These are phyloP conservation scores for Andrena hattorfiana DNA, from an alignment of 2,888 invertebrate genomes.

Conservation along the genomic window DNA sequence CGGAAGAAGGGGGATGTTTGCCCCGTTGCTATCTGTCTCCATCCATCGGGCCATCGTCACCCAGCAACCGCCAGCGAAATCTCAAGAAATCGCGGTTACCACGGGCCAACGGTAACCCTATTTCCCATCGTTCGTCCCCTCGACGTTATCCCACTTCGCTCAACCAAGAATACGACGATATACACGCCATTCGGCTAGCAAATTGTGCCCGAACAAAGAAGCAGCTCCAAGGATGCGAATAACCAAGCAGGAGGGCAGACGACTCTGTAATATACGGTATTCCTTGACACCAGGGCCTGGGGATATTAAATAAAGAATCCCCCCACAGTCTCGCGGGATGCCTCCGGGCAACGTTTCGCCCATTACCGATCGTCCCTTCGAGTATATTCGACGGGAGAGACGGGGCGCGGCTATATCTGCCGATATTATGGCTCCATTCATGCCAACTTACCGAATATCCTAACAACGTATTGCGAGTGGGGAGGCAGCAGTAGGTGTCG, in stretches of 20 bases:
- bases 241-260: conserved; percentile 54
- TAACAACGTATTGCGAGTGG: conserved; percentile 68
- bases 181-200: conserved; percentile 42
- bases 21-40: neutral
- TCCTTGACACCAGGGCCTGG: conserved; percentile 80
- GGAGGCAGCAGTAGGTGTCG: too few relatives aligned
- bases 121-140: conserved; percentile 34
- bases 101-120: conserved; percentile 23
- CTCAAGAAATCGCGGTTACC: conserved; percentile 4
- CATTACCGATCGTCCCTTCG: conserved; percentile 72
- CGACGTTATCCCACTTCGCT: conserved; percentile 11
- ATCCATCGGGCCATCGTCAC: neutral
- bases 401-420: conserved; percentile 54
- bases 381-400: conserved; percentile 69
- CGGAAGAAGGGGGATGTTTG: neutral
- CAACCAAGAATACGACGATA: conserved; percentile 31
- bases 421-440: conserved; percentile 78
- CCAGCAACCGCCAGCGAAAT: conserved; percentile 32
- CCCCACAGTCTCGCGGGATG: conserved; percentile 74
- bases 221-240: conserved; percentile 58
- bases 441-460: conserved; percentile 79
- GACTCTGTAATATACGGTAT: conserved; percentile 71
- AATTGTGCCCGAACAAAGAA: conserved; percentile 52
- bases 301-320: conserved; percentile 83
- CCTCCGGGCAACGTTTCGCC: conserved; percentile 72